Evolutionary conservation across 2,113 vertebrate species (phyloP).

Genomic region (Psittacara wagleri): DNA sequence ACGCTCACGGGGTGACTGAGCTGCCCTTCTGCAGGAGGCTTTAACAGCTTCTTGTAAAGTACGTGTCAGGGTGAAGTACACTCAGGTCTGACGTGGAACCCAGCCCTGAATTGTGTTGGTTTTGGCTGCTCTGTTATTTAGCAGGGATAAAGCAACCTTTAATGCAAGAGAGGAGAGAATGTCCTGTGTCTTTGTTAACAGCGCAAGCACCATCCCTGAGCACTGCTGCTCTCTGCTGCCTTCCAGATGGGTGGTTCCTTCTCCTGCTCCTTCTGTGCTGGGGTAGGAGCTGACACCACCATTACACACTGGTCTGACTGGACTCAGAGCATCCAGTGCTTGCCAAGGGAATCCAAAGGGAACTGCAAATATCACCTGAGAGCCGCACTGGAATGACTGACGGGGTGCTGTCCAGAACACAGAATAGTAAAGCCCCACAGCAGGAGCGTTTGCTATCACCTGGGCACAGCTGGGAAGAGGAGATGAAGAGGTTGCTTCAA

Average conservation of each 20-base stretch:
- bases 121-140: not conserved
- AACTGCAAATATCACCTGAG: not conserved
- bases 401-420: not conserved
- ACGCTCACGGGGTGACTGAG: not conserved
- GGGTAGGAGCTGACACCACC: not conserved
- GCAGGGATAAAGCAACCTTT: not conserved
- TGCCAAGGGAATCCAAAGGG: not conserved
- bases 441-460: not conserved
- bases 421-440: not conserved
- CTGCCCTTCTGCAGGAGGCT: not conserved
- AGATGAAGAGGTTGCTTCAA: not conserved
- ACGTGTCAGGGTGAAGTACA: not conserved
- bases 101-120: not conserved
- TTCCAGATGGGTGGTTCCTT: not conserved
- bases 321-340: not conserved
- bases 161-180: not conserved
- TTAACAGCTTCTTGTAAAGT: not conserved
- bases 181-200: rapidly evolving
- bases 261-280: not conserved
- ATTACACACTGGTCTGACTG: not conserved
- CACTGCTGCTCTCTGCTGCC: rapidly evolving
- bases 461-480: not conserved
- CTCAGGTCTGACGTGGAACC: not conserved
- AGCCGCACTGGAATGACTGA: not conserved
- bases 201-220: not conserved